phyloP scores from a whole-genome alignment of 1,140 invertebrate species.

The Adoxophyes honmai region DNA sequence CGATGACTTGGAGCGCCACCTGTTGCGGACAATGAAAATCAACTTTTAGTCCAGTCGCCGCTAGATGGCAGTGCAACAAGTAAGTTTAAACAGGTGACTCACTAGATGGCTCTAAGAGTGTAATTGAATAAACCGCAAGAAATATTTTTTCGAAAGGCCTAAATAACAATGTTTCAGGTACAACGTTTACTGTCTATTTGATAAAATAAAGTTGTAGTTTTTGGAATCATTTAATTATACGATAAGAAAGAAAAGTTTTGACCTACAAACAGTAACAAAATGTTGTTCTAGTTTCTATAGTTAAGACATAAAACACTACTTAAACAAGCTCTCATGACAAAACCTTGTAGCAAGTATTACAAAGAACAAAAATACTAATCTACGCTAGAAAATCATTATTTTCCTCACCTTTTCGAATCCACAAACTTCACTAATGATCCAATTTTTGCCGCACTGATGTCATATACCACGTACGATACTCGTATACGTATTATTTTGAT shows the following conservation, averaged over 20 bases:
- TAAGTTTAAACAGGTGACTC: not conserved
- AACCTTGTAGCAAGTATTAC: not conserved
- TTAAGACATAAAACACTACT: too few species aligned
- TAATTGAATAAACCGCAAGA: not conserved
- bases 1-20: not conserved
- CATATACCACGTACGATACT: constrained; percentile 42
- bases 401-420: not conserved
- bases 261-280: too few species aligned
- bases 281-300: too few species aligned
- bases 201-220: too few species aligned
- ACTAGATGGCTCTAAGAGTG: not conserved
- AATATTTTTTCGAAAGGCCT: too few species aligned
- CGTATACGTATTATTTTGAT: constrained; percentile 40
- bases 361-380: not conserved
- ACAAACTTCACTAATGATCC: not conserved
- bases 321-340: too few species aligned
- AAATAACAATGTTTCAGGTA: too few species aligned
- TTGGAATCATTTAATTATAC: too few species aligned
- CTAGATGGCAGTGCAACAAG: not conserved
- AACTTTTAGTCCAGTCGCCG: not conserved
- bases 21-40: not conserved
- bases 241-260: too few species aligned
- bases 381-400: not conserved
- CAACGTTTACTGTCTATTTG: too few species aligned
- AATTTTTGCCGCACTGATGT: not conserved